A percentile compares a stretch with the other conserved stretches of the same genome.
Conservation (phyloP, 2,113 vertebrate genomes). For the Martes martes region DNA sequence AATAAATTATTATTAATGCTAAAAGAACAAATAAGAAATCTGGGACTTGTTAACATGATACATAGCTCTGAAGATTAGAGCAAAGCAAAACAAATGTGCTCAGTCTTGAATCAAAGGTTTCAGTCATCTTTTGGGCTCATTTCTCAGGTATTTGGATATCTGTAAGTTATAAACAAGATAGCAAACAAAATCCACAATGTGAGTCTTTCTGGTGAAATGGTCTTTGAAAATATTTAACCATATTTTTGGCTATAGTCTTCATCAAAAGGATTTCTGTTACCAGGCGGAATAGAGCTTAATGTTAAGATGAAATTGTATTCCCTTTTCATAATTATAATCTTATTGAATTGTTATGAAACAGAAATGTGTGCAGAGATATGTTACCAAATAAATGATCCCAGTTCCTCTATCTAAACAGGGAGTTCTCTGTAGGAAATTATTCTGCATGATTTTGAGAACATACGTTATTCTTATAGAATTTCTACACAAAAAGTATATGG, state of each 20-base stretch:
- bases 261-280: slow-evolving; percentile 36
- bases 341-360: background rate
- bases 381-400: background rate
- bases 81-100: slow-evolving; percentile 45
- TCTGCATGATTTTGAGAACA: background rate
- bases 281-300: background rate
- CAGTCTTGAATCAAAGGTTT: slow-evolving; percentile 34
- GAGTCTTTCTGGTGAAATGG: background rate
- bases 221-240: background rate
- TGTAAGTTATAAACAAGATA: slow-evolving; percentile 49
- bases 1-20: too few relatives aligned
- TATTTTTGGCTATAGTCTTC: background rate
- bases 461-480: background rate
- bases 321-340: slow-evolving; percentile 38
- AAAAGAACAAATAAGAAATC: background rate
- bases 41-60: slow-evolving; percentile 47
- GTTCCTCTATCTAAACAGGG: background rate
- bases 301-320: slow-evolving; percentile 34
- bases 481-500: background rate
- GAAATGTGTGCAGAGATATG: slow-evolving; percentile 28
- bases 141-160: slow-evolving; percentile 57
- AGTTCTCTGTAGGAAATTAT: background rate
- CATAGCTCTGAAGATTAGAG: slow-evolving; percentile 54
- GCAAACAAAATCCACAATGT: background rate
- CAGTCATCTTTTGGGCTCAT: slow-evolving; percentile 31